These are phyloP conservation scores for Motacilla alba DNA, from an alignment of 2,113 vertebrate genomes.

Conservation along the genomic window DNA sequence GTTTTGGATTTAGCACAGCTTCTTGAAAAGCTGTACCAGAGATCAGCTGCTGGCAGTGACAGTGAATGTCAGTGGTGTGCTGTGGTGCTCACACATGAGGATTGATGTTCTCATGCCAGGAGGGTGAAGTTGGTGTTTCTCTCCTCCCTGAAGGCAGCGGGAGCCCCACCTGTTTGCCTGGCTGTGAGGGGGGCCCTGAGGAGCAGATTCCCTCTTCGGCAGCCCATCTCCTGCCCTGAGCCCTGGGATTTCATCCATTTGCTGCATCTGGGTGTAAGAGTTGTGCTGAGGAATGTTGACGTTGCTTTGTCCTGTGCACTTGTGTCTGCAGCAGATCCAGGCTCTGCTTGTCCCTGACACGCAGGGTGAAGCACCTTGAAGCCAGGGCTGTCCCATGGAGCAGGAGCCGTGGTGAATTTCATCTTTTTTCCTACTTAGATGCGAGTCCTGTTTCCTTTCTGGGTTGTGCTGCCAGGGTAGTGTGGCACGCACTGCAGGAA, in stretches of 20 bases:
- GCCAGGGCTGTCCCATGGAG: not conserved
- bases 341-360: not conserved
- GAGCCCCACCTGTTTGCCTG: not conserved
- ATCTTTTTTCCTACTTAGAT: not conserved
- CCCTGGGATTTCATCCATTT: not conserved
- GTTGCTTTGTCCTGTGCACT: not conserved
- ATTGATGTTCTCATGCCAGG: accelerated
- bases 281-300: not conserved
- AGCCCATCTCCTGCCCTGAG: not conserved
- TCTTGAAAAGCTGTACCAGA: not conserved
- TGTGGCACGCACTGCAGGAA: not conserved
- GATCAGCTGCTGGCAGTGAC: not conserved
- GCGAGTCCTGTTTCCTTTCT: not conserved
- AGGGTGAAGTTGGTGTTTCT: not conserved
- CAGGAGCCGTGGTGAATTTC: not conserved
- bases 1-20: not conserved
- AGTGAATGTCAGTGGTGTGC: not conserved
- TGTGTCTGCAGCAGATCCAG: not conserved
- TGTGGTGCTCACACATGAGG: accelerated
- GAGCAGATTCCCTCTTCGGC: not conserved
- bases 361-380: not conserved
- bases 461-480: not conserved
- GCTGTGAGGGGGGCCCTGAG: not conserved
- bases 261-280: not conserved
- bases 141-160: accelerated